Evolutionary conservation across 2,797 vertebrate species (phyloP), one percentile per base, ranked within the genome.

Genomic region (Margarornis squamiger): DNA sequence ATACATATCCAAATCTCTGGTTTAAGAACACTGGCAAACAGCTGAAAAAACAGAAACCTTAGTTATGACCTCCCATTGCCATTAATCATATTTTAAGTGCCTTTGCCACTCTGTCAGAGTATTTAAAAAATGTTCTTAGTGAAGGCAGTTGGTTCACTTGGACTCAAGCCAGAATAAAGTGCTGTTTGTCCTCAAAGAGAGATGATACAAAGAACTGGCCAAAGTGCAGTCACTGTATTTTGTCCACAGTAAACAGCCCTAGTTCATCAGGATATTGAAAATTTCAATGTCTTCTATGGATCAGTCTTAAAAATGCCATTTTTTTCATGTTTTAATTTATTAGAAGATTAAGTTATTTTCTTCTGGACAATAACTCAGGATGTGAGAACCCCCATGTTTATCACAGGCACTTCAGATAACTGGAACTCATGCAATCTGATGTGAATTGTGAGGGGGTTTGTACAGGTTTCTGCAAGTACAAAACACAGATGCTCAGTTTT

Each of bases 1-100:
- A 24, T 26, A 55, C 26, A 4, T 20, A 48, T 34, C 49, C 24
- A 68, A 12, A 39, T 49, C 45, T 92, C 68, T 59, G 26, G 24
- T 57, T 81, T 55, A n/a, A 77, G n/a, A 67, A 24, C 24, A 38
- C 29, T 45, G 29, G 32, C n/a, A 78, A 59, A 73, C 11, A 67
- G 48, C 88, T 86, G 73, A 80, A 92, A 81, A 93, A 57, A 36
- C 84, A 20, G 67, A 88, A 92, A 86, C 63, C 62, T 81, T 83
- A 71, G 48, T 74, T 59, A 30, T 17, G 34, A 34, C 92, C 55
- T 86, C 38, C 66, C 30, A n/a, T 24, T 76, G 88, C 46, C 82
- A 84, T 84, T 92, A 86, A 91, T 89, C 48, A 75, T 30, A 41
- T 88, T 82, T 59, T 34, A 52, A 95, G 70, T 2, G 2, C 79